Evolutionary conservation across 2,113 vertebrate genomes (phyloP).

Genomic region (Pimephales promelas): DNA sequence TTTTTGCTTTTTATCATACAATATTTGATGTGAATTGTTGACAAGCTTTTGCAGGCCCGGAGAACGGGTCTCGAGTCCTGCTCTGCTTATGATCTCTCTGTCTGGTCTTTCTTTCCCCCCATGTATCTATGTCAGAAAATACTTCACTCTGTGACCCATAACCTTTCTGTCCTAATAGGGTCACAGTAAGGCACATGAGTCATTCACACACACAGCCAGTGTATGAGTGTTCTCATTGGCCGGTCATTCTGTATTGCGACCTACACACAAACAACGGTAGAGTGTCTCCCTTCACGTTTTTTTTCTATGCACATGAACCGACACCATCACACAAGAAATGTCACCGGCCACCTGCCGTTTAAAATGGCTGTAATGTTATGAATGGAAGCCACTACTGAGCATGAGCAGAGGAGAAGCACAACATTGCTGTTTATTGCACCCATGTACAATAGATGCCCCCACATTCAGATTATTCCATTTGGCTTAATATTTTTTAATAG

Average conservation of each 20-base stretch:
- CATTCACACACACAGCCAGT: neutral
- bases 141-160: slow-evolving; percentile 5
- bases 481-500: neutral
- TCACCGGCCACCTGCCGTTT: slow-evolving; percentile 73
- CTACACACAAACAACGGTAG: neutral
- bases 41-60: neutral
- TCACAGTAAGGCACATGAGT: slow-evolving; percentile 11
- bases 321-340: neutral
- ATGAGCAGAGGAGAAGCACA: slow-evolving; percentile 58
- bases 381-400: slow-evolving; percentile 70
- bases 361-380: slow-evolving; percentile 73
- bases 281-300: too few species aligned
- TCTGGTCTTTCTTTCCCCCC: slow-evolving; percentile 2
- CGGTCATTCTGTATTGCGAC: neutral
- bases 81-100: neutral
- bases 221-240: neutral
- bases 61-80: neutral
- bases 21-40: neutral
- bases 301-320: too few species aligned
- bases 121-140: slow-evolving; percentile 28
- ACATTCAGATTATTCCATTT: neutral
- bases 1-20: neutral
- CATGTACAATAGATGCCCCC: neutral
- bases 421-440: neutral
- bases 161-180: slow-evolving; percentile 7